phyloP scores from a whole-genome alignment of 2,797 vertebrate genomes.

The Sebastiscus tertius region DNA sequence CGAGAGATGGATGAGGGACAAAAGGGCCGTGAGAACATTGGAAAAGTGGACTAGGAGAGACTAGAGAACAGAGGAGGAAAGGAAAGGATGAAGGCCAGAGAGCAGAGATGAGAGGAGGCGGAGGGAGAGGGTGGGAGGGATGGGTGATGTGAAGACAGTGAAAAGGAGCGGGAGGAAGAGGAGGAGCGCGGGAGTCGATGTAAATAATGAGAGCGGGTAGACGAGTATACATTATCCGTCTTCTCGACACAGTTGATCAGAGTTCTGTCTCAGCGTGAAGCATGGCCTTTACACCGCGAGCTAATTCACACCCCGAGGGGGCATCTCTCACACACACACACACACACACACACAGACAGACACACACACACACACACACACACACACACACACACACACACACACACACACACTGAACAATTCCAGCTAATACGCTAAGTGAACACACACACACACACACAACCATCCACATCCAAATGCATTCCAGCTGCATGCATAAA shows the following conservation, averaged over 20 bases:
- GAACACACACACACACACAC: background rate
- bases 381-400: background rate
- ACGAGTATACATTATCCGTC: slow-evolving; percentile 48
- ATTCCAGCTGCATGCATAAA: slow-evolving; percentile 18
- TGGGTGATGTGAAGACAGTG: background rate
- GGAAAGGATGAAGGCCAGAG: background rate
- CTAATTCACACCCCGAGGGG: slow-evolving; percentile 58
- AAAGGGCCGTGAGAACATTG: background rate
- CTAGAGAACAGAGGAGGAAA: background rate
- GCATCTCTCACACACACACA: slow-evolving; percentile 11
- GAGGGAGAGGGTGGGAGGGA: background rate
- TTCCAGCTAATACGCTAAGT: background rate
- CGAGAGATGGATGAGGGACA: slow-evolving; percentile 11
- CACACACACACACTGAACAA: background rate
- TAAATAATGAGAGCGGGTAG: slow-evolving; percentile 54
- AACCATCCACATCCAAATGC: slow-evolving; percentile 6
- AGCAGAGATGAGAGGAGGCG: background rate
- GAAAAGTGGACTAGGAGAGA: background rate
- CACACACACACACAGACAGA: background rate
- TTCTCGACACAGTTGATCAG: slow-evolving; percentile 70
- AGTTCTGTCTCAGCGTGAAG: slow-evolving; percentile 62
- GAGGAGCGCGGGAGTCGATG: slow-evolving; percentile 10
- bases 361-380: background rate
- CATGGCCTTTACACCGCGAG: slow-evolving; percentile 53
- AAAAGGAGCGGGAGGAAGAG: background rate